Percentiles rank a stretch among this genome's conserved stretches.
phyloP scores from a whole-genome alignment of 2,113 vertebrate genomes.

The Lagopus leucura region DNA sequence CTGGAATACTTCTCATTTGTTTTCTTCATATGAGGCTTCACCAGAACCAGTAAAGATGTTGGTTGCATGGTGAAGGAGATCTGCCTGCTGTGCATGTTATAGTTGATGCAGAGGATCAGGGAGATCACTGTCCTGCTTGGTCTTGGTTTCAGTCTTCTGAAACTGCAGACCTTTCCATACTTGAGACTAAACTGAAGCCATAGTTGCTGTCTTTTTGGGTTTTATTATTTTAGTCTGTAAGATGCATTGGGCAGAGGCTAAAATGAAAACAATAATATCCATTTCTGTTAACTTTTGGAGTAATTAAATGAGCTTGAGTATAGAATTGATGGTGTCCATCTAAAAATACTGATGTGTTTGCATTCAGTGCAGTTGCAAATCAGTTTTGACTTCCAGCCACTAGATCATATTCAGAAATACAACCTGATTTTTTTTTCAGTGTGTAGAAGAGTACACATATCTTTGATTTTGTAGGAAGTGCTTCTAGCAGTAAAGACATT shows the following conservation, averaged over 20 bases:
- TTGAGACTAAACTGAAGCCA: not conserved
- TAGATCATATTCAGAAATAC: not conserved
- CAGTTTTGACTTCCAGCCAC: not conserved
- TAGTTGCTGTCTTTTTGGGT: too few relatives aligned
- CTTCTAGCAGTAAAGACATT: not conserved
- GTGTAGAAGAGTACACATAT: not conserved
- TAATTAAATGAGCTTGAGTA: not conserved
- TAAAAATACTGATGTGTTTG: not conserved
- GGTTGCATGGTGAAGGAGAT: not conserved
- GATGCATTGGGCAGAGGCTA: not conserved
- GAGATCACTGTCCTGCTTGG: accelerated
- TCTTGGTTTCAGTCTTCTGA: not conserved
- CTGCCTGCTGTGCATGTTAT: not conserved
- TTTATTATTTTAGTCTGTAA: not conserved
- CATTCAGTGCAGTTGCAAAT: not conserved
- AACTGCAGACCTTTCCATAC: not conserved
- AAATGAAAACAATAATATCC: not conserved
- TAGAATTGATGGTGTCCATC: not conserved
- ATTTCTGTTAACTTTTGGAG: not conserved
- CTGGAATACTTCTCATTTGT: not conserved
- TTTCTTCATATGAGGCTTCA: too few relatives aligned
- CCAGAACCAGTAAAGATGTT: not conserved
- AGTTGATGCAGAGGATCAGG: not conserved
- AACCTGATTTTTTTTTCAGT: not conserved
- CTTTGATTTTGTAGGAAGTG: not conserved